Conservation (phyloP, 2,113 vertebrate genomes). For the Calidris pygmaea region DNA sequence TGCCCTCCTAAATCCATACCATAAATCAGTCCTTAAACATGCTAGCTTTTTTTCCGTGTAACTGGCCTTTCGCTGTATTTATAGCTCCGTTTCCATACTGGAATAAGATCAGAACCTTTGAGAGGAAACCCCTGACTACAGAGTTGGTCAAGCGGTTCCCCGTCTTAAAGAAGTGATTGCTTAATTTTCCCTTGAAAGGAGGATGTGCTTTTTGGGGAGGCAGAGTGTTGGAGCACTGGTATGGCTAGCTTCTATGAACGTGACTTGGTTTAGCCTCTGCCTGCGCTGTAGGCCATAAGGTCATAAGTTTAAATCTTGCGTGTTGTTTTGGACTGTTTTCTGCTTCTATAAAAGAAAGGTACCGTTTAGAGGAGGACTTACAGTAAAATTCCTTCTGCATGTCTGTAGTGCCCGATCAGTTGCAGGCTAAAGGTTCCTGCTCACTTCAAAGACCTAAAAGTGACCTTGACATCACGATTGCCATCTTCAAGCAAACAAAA, state of each 20-base stretch:
- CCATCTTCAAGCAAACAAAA: conserved; percentile 1
- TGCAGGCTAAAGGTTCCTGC: not conserved
- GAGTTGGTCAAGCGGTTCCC: not conserved
- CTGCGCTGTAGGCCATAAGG: not conserved
- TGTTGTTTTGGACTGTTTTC: rapidly evolving
- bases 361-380: rapidly evolving
- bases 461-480: not conserved
- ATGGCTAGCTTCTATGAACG: rapidly evolving
- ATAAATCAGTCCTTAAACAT: not conserved
- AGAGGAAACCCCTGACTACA: not conserved
- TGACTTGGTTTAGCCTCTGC: not conserved
- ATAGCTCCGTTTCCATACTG: not conserved
- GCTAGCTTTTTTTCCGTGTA: not conserved
- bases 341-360: not conserved
- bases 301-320: not conserved
- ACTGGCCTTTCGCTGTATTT: not conserved
- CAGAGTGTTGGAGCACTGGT: not conserved
- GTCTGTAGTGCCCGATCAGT: not conserved
- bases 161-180: not conserved
- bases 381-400: not conserved
- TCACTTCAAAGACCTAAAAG: not conserved
- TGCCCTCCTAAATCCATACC: not conserved
- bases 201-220: not conserved
- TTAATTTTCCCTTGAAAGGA: not conserved
- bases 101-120: not conserved